Evolutionary conservation across 2,113 vertebrate genomes (phyloP).

Genomic region (human (Homo sapiens)): GRCh38 chr12:41411501-41412000

Average conservation of each 20-base stretch:
- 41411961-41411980: background rate
- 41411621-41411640: constrained; percentile 12
- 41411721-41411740: constrained; percentile 59
- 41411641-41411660: constrained; percentile 48
- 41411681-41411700: constrained; percentile 34
- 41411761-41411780: constrained; percentile 19
- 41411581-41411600: constrained; percentile 42
- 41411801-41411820: constrained; percentile 34
- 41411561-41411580: constrained; percentile 69
- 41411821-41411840: constrained; percentile 29
- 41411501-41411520: constrained; percentile 84
- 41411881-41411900: background rate
- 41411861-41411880: background rate
- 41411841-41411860: background rate
- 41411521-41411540: constrained; percentile 74
- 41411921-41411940: background rate
- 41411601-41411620: background rate
- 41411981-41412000: background rate
- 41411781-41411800: background rate
- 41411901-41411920: background rate
- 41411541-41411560: constrained; percentile 64
- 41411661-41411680: background rate
- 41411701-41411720: constrained; percentile 54
- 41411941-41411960: background rate
- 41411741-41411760: constrained; percentile 33